Percentiles rank a stretch among this genome's conserved stretches.
These are phyloP conservation scores for Lagopus leucura DNA, from an alignment of 2,113 vertebrate species.

Conservation along the genomic window DNA sequence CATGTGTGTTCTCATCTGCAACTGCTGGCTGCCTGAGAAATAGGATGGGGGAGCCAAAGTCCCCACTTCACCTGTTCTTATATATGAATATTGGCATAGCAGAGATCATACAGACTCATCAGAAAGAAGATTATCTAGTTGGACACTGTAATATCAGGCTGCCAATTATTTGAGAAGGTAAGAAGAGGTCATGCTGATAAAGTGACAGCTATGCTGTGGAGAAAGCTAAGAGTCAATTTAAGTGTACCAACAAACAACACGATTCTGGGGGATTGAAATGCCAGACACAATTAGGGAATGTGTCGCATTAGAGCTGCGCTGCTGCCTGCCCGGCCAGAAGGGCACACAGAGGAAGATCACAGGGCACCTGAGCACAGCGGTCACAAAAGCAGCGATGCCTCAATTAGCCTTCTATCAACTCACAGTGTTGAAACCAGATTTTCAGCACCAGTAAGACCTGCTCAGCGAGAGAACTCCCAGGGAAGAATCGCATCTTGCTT, in stretches of 20 bases:
- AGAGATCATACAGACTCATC: neutral
- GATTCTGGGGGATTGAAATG: neutral
- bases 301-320: fast-evolving
- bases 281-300: neutral
- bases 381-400: neutral
- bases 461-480: fast-evolving
- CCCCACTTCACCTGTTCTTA: neutral
- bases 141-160: neutral
- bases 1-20: neutral
- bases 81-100: neutral
- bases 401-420: neutral
- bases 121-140: neutral
- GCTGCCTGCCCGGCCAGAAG: neutral
- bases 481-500: neutral
- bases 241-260: neutral
- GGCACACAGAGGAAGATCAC: neutral
- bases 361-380: neutral
- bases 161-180: neutral
- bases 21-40: neutral
- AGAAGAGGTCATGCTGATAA: neutral
- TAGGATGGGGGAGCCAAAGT: neutral
- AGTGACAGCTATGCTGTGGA: neutral
- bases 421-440: neutral
- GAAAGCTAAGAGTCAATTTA: neutral
- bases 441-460: neutral